Conservation (phyloP, 2,113 vertebrate species). For the Catagonus wagneri region DNA sequence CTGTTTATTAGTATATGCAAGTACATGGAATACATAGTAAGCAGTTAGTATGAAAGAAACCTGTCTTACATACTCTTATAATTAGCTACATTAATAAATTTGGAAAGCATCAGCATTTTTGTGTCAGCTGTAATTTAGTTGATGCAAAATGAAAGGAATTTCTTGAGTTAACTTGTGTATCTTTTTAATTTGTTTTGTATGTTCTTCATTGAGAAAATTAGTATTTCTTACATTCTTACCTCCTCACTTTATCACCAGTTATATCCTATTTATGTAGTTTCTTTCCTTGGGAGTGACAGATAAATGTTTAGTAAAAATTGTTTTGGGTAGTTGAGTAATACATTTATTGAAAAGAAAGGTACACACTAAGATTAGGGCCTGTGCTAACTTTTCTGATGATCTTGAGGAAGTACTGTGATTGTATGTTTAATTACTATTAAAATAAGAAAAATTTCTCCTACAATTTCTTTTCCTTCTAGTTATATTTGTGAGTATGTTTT, state of each 20-base stretch:
- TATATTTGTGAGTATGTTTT: background rate
- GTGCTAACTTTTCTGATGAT: background rate
- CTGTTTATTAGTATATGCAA: background rate
- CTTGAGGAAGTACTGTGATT: background rate
- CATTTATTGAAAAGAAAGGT: conserved; percentile 4
- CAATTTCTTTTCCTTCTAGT: background rate
- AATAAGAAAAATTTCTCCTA: conserved; percentile 28
- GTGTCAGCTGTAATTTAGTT: background rate
- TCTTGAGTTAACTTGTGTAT: background rate
- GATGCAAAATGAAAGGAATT: background rate
- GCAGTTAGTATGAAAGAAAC: background rate
- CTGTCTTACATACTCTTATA: background rate
- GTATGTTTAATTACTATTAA: background rate
- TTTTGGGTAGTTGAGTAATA: conserved; percentile 2
- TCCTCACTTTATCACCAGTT: background rate
- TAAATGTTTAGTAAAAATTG: background rate
- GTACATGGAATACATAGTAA: background rate
- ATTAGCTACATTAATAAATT: background rate
- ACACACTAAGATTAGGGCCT: background rate
- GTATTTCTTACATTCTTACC: background rate
- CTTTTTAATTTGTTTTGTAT: background rate
- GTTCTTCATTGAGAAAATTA: conserved; percentile 21
- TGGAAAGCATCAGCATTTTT: background rate
- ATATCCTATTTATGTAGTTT: background rate
- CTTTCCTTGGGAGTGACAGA: background rate